Percentiles rank a stretch among this genome's conserved stretches.
Conservation (phyloP, 1,140 invertebrate genomes). For the Sipha flava region DNA sequence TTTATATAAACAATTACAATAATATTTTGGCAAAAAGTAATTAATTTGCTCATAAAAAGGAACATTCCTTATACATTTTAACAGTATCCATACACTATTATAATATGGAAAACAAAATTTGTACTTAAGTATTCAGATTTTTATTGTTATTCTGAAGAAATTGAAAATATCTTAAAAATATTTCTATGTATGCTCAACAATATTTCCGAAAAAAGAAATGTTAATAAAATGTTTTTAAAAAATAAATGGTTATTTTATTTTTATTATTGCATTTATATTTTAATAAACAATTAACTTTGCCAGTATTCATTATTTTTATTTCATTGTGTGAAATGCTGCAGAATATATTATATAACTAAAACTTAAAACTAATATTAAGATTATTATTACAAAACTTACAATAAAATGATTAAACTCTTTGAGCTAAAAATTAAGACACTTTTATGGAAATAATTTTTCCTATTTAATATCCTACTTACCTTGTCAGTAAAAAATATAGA, state of each 20-base stretch:
- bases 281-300: no score
- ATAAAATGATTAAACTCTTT: no score
- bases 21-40: constrained; percentile 9
- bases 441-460: no score
- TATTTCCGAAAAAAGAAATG: not conserved
- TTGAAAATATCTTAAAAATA: not conserved
- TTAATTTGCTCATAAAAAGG: constrained; percentile 20
- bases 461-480: no score
- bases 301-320: no score
- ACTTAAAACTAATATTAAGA: no score
- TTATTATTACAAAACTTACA: no score
- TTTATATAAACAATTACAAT: constrained; percentile 11
- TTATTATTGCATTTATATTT: not conserved
- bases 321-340: no score
- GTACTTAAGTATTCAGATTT: not conserved
- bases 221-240: constrained; percentile 11
- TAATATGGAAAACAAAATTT: not conserved
- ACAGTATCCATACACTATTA: not conserved
- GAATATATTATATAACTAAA: no score
- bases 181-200: constrained; percentile 16
- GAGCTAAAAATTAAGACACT: no score
- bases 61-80: constrained; percentile 26
- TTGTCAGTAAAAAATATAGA: no score
- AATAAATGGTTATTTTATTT: not conserved
- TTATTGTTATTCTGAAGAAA: not conserved